Evolutionary conservation across 2,113 vertebrate species (phyloP).

Genomic region (Phalacrocorax carbo): DNA sequence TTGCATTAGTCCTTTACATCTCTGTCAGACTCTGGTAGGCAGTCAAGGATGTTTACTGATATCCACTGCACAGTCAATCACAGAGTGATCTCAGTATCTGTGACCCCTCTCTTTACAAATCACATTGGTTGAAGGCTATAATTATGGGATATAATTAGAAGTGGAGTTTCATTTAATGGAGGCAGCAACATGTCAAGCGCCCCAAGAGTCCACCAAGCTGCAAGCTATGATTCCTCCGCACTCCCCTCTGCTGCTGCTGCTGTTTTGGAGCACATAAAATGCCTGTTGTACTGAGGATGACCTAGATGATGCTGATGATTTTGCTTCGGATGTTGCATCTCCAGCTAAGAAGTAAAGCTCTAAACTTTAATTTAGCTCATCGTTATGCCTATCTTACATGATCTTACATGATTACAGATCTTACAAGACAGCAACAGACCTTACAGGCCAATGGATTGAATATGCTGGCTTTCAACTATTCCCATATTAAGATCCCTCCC

Average conservation of each 20-base stretch:
- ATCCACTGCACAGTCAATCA: constrained; percentile 8
- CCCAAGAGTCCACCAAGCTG: constrained; percentile 15
- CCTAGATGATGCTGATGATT: neutral
- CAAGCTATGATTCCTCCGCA: neutral
- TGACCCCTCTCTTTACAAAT: constrained; percentile 60
- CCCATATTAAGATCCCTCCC: neutral
- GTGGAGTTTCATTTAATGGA: constrained; percentile 46
- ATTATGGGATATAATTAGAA: constrained; percentile 64
- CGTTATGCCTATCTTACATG: neutral
- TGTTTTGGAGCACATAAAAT: neutral
- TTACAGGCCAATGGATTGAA: neutral
- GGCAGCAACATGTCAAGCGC: neutral
- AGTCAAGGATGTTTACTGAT: constrained; percentile 53
- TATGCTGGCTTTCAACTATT: neutral
- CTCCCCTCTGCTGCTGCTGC: neutral
- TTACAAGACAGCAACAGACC: neutral
- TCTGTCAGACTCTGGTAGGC: constrained; percentile 32
- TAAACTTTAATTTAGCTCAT: neutral
- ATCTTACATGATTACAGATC: neutral
- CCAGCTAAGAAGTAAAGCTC: neutral
- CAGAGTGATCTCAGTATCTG: neutral
- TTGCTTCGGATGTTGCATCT: neutral
- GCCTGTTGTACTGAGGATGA: neutral
- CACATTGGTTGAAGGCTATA: constrained; percentile 52
- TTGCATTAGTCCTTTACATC: constrained; percentile 31